These are phyloP conservation scores for Hyperoplus immaculatus DNA, from an alignment of 2,797 vertebrate species.

Conservation along the genomic window DNA sequence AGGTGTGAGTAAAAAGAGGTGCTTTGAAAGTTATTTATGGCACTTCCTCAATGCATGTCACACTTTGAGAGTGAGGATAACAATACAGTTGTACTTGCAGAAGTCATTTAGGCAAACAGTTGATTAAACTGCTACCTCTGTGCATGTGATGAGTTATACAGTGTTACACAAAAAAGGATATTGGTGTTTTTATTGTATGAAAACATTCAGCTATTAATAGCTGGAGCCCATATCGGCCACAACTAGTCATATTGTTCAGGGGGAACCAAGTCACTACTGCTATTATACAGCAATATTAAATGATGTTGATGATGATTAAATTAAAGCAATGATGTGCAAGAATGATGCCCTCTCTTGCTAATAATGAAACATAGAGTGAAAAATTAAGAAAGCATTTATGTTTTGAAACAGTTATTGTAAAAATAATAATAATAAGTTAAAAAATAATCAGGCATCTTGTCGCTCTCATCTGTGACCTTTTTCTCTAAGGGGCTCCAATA, in stretches of 20 bases:
- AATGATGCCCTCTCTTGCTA: slow-evolving; percentile 19
- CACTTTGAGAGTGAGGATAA: slow-evolving; percentile 12
- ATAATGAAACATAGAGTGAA: slow-evolving; percentile 9
- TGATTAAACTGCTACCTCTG: neutral
- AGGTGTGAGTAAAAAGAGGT: slow-evolving; percentile 9
- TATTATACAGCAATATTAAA: neutral
- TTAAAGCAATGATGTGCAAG: slow-evolving; percentile 4
- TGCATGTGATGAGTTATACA: neutral
- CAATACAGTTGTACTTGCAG: neutral
- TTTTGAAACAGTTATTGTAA: neutral
- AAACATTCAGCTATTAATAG: slow-evolving; percentile 20
- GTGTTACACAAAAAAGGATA: neutral
- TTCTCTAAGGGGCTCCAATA: neutral
- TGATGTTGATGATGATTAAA: neutral
- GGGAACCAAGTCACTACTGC: neutral
- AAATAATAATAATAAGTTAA: neutral
- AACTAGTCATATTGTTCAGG: neutral
- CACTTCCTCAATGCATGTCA: slow-evolving; percentile 21
- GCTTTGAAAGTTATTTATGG: slow-evolving; percentile 24
- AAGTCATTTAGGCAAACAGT: neutral
- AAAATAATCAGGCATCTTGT: neutral
- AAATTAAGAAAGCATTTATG: neutral
- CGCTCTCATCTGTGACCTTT: slow-evolving; percentile 4
- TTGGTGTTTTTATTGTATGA: neutral
- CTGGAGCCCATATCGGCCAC: neutral